Evolutionary conservation across 2,888 invertebrate genomes (phyloP), one percentile per base, ranked within the genome.

Genomic region (Lissocephala sabroskyi): DNA sequence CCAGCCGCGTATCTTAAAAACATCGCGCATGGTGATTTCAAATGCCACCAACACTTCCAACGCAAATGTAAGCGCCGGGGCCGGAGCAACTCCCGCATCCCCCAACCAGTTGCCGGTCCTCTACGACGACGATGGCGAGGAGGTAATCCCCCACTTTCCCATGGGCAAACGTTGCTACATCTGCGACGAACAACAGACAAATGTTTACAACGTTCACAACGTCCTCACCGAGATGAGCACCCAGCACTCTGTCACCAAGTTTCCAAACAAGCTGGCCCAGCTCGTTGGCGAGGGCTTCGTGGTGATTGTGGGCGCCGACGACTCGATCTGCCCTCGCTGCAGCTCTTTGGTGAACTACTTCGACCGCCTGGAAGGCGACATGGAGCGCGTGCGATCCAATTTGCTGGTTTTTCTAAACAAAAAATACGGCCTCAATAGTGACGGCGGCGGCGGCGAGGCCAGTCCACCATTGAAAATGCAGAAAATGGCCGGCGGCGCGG

Each of bases 241-340:
- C 44, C 73, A 83, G 23, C 82, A 84, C 62, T 84, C 86, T 9
- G 80, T 83, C 42, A 85, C 85, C 42, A 84, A 85, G 55, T 80
- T 86, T 44, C 86, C 86, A 42, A 86, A 86, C 58, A 86, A 86
- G 79, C 82, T 86, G 59, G 86, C 85, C 1, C 85, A 86, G 65
- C 65, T 86, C 40, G 82, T 86, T 45, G 86, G 86, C 19, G 85
- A 86, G 66, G 84, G 84, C 6, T 86, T 85, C 62, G 79, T 86
- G 65, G 86, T 86, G 2, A 84, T 86, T 49, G 84, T 86, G 2
- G 84, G 85, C 45, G 81, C 79, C 2, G 85, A 85, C 41, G 86
- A 86, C 68, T 82, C 82, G 17, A 81, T 86, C 3, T 86, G 86
- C 52, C 82, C 84, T 48, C 82, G 84, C 26, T 86, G 86, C 59